Conservation (phyloP, 2,888 invertebrate genomes). For the Athalia circularis region DNA sequence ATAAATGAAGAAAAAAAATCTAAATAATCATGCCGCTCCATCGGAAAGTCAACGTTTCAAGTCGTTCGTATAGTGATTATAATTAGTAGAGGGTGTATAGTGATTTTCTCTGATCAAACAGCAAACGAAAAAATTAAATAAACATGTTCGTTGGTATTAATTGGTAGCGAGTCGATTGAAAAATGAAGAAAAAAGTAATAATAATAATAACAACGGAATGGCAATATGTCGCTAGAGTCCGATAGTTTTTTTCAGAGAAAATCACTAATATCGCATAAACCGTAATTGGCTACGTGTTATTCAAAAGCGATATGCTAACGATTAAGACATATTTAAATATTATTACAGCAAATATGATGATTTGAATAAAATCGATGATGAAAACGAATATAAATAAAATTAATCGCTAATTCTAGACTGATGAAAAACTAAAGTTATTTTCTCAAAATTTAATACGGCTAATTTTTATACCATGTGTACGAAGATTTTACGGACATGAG, state of each 20-base stretch:
- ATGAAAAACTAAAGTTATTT: conserved; percentile 42
- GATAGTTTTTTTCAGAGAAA: conserved; percentile 5
- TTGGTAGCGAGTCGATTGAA: background rate
- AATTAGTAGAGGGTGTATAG: conserved; percentile 48
- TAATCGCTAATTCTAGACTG: conserved; percentile 19
- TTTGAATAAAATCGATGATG: background rate
- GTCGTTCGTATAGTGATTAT: conserved; percentile 55
- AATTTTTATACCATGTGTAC: conserved; percentile 47
- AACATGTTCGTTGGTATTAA: background rate
- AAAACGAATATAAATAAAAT: background rate
- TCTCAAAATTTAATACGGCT: conserved; percentile 31
- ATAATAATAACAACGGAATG: background rate
- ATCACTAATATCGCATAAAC: conserved; percentile 52
- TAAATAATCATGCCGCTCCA: conserved; percentile 57
- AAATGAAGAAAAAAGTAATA: background rate
- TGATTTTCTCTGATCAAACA: conserved; percentile 36
- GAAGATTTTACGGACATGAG: background rate
- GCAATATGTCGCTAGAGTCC: background rate
- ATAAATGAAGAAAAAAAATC: conserved; percentile 40
- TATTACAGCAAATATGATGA: background rate
- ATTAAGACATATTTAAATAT: conserved; percentile 59
- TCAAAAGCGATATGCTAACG: conserved; percentile 71
- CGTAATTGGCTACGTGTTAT: conserved; percentile 71
- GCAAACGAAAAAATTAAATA: background rate
- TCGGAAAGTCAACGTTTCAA: conserved; percentile 59